Percentiles rank a stretch among this genome's conserved stretches.
Conservation (phyloP, 2,797 vertebrate species). For the Catharus ustulatus region DNA sequence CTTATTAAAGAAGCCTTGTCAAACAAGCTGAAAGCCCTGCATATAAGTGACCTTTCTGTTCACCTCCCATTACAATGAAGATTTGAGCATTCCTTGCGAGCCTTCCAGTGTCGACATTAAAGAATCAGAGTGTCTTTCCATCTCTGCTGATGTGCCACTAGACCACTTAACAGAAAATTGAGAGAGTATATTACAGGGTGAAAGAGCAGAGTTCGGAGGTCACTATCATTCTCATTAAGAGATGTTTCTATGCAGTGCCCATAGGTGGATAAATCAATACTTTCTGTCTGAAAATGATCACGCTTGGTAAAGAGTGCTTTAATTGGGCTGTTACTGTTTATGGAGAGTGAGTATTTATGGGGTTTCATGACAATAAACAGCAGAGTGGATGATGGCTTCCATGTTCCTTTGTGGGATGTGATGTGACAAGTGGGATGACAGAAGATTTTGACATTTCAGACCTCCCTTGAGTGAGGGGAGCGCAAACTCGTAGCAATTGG, state of each 20-base stretch:
- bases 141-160: constrained; percentile 67
- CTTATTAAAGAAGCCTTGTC: constrained; percentile 68
- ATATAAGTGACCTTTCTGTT: constrained; percentile 64
- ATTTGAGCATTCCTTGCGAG: constrained; percentile 57
- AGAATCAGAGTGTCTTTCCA: constrained; percentile 64
- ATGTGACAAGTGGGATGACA: constrained; percentile 52
- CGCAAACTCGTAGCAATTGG: not conserved
- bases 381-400: constrained; percentile 42
- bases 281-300: constrained; percentile 76
- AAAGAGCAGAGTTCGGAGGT: constrained; percentile 76
- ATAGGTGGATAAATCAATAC: constrained; percentile 76
- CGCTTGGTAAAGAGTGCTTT: constrained; percentile 74
- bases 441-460: constrained; percentile 69
- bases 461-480: constrained; percentile 44
- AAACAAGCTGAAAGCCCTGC: constrained; percentile 65
- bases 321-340: constrained; percentile 75
- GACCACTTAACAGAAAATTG: constrained; percentile 77
- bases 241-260: constrained; percentile 72
- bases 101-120: constrained; percentile 64
- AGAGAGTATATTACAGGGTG: constrained; percentile 75
- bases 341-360: constrained; percentile 61
- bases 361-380: constrained; percentile 71
- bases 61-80: constrained; percentile 68
- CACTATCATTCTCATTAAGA: constrained; percentile 78
- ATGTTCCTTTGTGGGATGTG: constrained; percentile 50